Conservation (phyloP, 1,140 invertebrate species). For the Calliopsis andreniformis region DNA sequence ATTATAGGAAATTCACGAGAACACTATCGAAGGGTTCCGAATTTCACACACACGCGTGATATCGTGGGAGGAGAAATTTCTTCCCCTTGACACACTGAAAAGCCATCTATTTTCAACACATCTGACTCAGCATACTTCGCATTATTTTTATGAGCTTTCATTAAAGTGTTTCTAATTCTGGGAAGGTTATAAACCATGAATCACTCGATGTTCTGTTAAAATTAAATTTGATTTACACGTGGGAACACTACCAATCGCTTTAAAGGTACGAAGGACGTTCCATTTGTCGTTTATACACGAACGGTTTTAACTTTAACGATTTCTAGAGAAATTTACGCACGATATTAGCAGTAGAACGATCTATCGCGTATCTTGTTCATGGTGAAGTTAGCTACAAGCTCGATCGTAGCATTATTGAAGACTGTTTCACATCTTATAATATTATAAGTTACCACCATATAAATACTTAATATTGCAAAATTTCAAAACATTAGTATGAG, state of each 20-base stretch:
- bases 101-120: slow-evolving; percentile 51
- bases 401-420: too few relatives aligned
- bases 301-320: background rate
- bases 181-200: slow-evolving; percentile 33
- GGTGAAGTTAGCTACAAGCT: too few relatives aligned
- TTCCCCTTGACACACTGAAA: slow-evolving; percentile 1
- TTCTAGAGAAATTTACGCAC: background rate
- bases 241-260: background rate
- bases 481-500: too few relatives aligned
- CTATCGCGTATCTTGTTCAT: too few relatives aligned
- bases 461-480: too few relatives aligned
- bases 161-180: slow-evolving; percentile 47
- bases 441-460: too few relatives aligned
- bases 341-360: too few relatives aligned
- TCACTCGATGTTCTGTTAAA: slow-evolving; percentile 22
- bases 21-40: background rate
- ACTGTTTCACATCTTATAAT: background rate
- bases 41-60: background rate
- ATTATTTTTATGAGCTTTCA: slow-evolving; percentile 32
- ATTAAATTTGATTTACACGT: slow-evolving; percentile 26
- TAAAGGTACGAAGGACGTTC: background rate
- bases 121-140: slow-evolving; percentile 43
- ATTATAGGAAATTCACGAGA: too few relatives aligned
- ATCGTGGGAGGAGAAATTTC: background rate
- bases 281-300: background rate